phyloP scores from a whole-genome alignment of 2,888 invertebrate species.

The Folsomia manolachei region DNA sequence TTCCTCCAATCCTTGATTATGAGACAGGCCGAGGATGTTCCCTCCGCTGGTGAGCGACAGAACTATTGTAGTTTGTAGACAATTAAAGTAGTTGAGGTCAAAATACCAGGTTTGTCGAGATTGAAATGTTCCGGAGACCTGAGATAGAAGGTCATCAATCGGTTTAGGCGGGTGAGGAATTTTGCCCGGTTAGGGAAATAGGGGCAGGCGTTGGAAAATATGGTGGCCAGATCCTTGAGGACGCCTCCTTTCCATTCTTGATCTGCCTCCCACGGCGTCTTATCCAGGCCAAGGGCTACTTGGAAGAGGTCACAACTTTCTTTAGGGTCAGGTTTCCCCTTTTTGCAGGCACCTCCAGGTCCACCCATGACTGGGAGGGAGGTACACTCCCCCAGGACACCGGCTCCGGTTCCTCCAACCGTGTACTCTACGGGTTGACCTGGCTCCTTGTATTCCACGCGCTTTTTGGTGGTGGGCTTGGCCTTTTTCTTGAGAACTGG shows the following conservation, averaged over 20 bases:
- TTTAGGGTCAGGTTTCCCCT: conserved; percentile 33
- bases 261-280: conserved; percentile 19
- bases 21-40: neutral
- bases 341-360: conserved; percentile 26
- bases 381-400: neutral
- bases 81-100: too few relatives aligned
- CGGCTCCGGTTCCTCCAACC: too few relatives aligned
- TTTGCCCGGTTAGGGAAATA: conserved; percentile 23
- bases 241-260: conserved; percentile 33
- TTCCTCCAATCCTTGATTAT: neutral
- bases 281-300: conserved; percentile 6
- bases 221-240: conserved; percentile 26
- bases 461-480: neutral
- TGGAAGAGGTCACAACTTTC: conserved; percentile 25
- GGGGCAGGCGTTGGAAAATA: conserved; percentile 34
- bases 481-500: neutral
- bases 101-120: neutral
- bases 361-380: conserved; percentile 20
- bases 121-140: conserved; percentile 26
- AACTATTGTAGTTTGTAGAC: too few relatives aligned
- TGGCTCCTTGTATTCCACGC: neutral
- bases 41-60: neutral
- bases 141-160: conserved; percentile 27
- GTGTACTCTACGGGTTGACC: neutral
- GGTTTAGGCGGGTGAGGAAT: conserved; percentile 16